A percentile compares a stretch with the other conserved stretches of the same genome.
Conservation (phyloP, 2,797 vertebrate species). For the Percopsis omiscomaycus region DNA sequence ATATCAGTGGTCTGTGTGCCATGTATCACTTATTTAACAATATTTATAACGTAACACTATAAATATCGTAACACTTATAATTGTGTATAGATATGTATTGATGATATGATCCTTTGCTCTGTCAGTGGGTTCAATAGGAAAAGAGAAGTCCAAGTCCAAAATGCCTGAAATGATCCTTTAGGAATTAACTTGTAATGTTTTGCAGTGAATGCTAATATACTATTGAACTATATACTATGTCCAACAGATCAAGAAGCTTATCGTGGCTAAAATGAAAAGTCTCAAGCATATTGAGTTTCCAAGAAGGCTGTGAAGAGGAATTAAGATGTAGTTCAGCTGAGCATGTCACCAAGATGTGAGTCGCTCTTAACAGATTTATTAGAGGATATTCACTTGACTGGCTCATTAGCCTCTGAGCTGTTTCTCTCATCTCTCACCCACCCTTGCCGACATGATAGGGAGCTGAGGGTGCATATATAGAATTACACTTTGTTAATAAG, state of each 20-base stretch:
- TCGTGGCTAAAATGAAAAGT: conserved; percentile 32
- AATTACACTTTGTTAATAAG: conserved; percentile 7
- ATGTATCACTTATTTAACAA: no score
- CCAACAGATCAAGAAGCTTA: conserved; percentile 52
- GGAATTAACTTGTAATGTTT: no score
- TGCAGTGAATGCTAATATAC: no score
- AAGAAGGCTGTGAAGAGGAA: conserved; percentile 44
- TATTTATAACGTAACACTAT: no score
- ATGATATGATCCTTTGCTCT: no score
- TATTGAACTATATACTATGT: conserved; percentile 7
- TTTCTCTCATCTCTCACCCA: conserved; percentile 34
- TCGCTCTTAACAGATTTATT: conserved; percentile 56
- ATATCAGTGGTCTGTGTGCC: no score
- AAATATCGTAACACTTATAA: no score
- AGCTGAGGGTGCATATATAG: conserved; percentile 19
- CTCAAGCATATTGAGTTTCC: conserved; percentile 16
- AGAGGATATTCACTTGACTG: conserved; percentile 69
- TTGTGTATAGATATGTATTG: no score
- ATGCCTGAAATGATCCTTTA: no score
- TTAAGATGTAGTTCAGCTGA: conserved; percentile 48
- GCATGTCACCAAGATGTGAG: conserved; percentile 45
- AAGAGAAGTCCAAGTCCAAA: no score
- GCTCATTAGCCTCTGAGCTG: conserved; percentile 70
- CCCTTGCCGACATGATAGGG: conserved; percentile 36
- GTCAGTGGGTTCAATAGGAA: no score